These are phyloP conservation scores for Axea sp. DNA, from an alignment of 2,888 invertebrate genomes.

Conservation along the genomic window DNA sequence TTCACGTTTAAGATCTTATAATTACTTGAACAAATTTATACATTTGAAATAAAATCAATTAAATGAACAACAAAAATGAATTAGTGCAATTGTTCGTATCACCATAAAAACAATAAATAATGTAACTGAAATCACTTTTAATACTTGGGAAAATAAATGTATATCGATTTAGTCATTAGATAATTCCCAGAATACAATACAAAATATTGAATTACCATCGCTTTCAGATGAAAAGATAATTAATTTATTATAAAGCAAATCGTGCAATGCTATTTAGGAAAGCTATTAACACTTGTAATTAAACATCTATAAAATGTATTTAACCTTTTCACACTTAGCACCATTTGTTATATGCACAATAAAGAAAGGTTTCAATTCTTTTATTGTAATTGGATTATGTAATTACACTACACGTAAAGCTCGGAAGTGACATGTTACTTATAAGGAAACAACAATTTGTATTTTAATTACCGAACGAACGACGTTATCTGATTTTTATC, in stretches of 20 bases:
- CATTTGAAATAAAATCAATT: no score
- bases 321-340: slow-evolving; percentile 29
- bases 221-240: slow-evolving; percentile 12
- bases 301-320: slow-evolving; percentile 17
- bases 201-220: slow-evolving; percentile 8
- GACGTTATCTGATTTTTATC: slow-evolving; percentile 13
- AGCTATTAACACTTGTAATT: slow-evolving; percentile 27
- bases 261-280: slow-evolving; percentile 7
- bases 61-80: no score
- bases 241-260: slow-evolving; percentile 22
- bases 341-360: slow-evolving; percentile 10
- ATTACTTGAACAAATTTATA: no score
- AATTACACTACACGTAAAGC: slow-evolving; percentile 12
- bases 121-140: no score
- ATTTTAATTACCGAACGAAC: slow-evolving; percentile 17
- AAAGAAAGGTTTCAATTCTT: slow-evolving; percentile 30
- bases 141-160: no score
- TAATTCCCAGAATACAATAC: slow-evolving; percentile 19
- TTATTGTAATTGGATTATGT: slow-evolving; percentile 11
- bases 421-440: slow-evolving; percentile 25
- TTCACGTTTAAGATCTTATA: no score
- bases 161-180: no score
- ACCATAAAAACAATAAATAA: no score
- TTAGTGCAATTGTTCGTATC: no score
- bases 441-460: slow-evolving; percentile 25